Percentiles rank a stretch among this genome's conserved stretches.
Evolutionary conservation across 2,113 vertebrate genomes (phyloP).

Genomic region (Columbina picui): DNA sequence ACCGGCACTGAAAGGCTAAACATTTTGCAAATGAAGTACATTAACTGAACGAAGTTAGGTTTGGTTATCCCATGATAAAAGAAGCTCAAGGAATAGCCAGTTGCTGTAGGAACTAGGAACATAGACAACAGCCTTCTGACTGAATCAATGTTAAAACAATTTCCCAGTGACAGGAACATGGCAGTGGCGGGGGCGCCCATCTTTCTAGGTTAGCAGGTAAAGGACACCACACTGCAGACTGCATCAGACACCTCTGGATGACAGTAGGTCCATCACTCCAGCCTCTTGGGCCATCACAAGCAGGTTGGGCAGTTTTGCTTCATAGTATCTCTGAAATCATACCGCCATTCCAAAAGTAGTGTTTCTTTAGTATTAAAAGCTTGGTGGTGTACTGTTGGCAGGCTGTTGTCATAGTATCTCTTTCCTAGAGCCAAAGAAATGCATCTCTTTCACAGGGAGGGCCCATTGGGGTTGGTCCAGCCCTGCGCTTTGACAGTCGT

Average conservation of each 20-base stretch:
- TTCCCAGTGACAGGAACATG: conserved; percentile 19
- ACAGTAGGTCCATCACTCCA: neutral
- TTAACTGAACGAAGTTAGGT: conserved; percentile 27
- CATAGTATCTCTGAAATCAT: neutral
- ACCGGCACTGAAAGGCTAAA: neutral
- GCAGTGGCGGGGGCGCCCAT: neutral
- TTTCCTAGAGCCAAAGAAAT: neutral
- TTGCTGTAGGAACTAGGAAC: conserved; percentile 30
- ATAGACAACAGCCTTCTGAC: neutral
- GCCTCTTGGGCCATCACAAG: neutral
- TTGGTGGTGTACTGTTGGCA: neutral
- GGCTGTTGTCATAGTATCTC: neutral
- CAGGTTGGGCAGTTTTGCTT: neutral
- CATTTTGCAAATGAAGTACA: neutral
- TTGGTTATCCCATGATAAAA: neutral
- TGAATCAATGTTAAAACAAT: conserved; percentile 62
- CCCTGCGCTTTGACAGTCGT: neutral
- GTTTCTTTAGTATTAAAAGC: neutral
- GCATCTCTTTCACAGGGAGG: neutral
- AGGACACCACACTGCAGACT: neutral
- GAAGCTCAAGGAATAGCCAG: neutral
- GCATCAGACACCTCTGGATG: neutral
- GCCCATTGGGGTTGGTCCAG: neutral
- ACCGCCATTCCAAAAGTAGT: neutral
- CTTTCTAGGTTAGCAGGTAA: conserved; percentile 48